phyloP scores from a whole-genome alignment of 2,888 invertebrate genomes.

The Teleiodes luculella region DNA sequence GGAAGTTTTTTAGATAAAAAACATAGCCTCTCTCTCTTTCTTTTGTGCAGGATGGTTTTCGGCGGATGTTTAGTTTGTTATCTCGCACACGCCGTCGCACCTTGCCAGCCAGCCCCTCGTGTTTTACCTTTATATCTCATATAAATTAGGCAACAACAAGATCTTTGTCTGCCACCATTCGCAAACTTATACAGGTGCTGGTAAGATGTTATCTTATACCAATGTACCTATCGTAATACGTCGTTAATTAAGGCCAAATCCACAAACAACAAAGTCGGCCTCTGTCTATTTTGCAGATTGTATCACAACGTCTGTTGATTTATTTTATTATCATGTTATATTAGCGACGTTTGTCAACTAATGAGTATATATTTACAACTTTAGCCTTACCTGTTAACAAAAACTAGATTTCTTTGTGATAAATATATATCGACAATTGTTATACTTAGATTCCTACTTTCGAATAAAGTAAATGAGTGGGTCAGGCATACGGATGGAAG shows the following conservation, averaged over 20 bases:
- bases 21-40: constrained; percentile 52
- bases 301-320: constrained; percentile 39
- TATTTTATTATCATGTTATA: constrained; percentile 22
- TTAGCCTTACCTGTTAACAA: too few relatives aligned
- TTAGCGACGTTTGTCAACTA: constrained; percentile 4
- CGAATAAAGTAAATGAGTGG: too few relatives aligned
- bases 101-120: constrained; percentile 54
- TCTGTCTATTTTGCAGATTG: constrained; percentile 32
- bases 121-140: constrained; percentile 52
- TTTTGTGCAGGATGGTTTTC: constrained; percentile 57
- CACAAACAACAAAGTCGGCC: constrained; percentile 32
- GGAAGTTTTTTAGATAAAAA: constrained; percentile 64
- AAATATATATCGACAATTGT: too few relatives aligned
- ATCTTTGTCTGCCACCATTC: constrained; percentile 58
- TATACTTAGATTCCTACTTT: too few relatives aligned
- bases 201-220: constrained; percentile 57
- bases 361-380: neutral
- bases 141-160: constrained; percentile 64
- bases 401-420: too few relatives aligned
- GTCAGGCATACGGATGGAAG: neutral
- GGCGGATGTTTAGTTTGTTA: constrained; percentile 72
- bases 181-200: constrained; percentile 63
- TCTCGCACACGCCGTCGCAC: constrained; percentile 72
- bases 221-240: constrained; percentile 34
- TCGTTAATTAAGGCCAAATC: constrained; percentile 62